Evolutionary conservation across 2,888 invertebrate genomes (phyloP).

Genomic region (Linnaemya vulpina): DNA sequence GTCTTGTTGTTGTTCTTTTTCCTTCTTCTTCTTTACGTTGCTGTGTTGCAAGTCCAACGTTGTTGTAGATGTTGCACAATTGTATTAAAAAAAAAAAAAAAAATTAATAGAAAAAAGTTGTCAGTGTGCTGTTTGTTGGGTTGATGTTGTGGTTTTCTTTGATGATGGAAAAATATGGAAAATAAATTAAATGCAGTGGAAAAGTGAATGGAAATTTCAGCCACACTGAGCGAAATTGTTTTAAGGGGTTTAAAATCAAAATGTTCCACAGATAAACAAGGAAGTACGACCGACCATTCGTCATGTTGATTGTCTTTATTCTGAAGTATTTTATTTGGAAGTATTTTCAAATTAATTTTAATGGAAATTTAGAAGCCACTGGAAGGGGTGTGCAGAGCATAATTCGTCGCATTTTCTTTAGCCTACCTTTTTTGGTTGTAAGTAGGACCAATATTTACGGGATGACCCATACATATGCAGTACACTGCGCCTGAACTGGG

Average conservation of each 20-base stretch:
- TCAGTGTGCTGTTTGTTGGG: slow-evolving; percentile 50
- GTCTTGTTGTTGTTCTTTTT: slow-evolving; percentile 30
- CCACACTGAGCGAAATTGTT: slow-evolving; percentile 53
- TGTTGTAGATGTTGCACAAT: slow-evolving; percentile 67
- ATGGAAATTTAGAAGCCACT: too few species aligned
- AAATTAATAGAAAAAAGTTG: slow-evolving; percentile 13
- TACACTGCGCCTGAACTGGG: too few species aligned
- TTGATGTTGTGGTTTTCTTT: slow-evolving; percentile 67
- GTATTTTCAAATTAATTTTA: too few species aligned
- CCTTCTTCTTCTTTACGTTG: neutral
- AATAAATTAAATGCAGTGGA: slow-evolving; percentile 27
- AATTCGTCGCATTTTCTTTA: too few species aligned
- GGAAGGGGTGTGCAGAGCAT: too few species aligned
- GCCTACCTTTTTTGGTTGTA: too few species aligned
- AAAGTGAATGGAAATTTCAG: slow-evolving; percentile 68
- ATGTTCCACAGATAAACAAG: neutral
- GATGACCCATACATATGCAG: too few species aligned
- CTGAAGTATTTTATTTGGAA: too few species aligned
- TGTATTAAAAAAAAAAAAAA: slow-evolving; percentile 37
- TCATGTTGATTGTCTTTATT: too few species aligned
- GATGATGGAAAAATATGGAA: slow-evolving; percentile 42
- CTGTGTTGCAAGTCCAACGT: slow-evolving; percentile 60
- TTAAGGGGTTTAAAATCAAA: neutral
- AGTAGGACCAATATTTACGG: too few species aligned
- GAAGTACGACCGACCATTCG: too few species aligned